phyloP scores from a whole-genome alignment of 2,888 invertebrate species.

The Ornithoptera alexandrae region DNA sequence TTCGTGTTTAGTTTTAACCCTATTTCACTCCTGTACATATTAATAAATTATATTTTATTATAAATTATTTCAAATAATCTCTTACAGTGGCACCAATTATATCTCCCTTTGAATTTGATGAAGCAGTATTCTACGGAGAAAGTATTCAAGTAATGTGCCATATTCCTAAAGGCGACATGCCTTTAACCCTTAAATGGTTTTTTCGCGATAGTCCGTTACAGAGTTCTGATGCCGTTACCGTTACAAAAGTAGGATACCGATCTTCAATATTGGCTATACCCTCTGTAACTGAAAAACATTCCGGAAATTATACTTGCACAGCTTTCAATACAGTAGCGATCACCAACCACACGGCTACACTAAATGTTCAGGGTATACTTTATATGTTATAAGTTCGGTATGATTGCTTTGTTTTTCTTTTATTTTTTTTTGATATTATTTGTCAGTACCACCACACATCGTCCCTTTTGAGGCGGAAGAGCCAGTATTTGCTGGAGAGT shows the following conservation, averaged over 20 bases:
- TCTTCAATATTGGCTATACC: slow-evolving; percentile 83
- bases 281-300: slow-evolving; percentile 83
- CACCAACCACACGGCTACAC: slow-evolving; percentile 81
- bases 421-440: slow-evolving; percentile 40
- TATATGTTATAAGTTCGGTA: slow-evolving; percentile 47
- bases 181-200: slow-evolving; percentile 84
- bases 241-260: slow-evolving; percentile 80
- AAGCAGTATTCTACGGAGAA: slow-evolving; percentile 79
- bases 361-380: slow-evolving; percentile 84
- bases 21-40: slow-evolving; percentile 17
- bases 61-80: slow-evolving; percentile 32
- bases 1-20: slow-evolving; percentile 50
- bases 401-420: slow-evolving; percentile 45
- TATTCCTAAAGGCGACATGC: slow-evolving; percentile 84
- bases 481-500: slow-evolving; percentile 83
- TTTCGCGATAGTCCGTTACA: slow-evolving; percentile 80
- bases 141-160: slow-evolving; percentile 80
- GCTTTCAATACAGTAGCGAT: slow-evolving; percentile 85
- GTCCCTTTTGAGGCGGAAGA: slow-evolving; percentile 82
- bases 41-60: slow-evolving; percentile 21
- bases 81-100: slow-evolving; percentile 81
- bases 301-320: slow-evolving; percentile 88
- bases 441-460: slow-evolving; percentile 39
- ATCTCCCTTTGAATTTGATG: slow-evolving; percentile 80
- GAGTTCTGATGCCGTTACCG: slow-evolving; percentile 65